Base-by-base conservation (phyloP, 1,140 invertebrate species). In the Drosophila bocki region DNA sequence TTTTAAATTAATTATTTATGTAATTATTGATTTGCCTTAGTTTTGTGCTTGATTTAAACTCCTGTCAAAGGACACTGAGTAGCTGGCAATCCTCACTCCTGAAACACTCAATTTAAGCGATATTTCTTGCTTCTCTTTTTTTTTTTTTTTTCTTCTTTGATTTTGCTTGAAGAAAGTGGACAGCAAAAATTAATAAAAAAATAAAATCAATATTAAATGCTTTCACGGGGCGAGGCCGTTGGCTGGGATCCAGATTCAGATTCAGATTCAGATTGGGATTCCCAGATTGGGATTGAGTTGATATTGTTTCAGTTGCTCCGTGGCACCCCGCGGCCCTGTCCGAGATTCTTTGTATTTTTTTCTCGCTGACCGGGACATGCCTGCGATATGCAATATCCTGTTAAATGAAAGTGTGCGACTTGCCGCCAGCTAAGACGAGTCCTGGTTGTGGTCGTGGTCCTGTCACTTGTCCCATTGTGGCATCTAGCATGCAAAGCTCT, bases 191-290 rank as follows among this genome's bases (percentile, higher is more conserved):
- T 37, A 44, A 61, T 67, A 61, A 41, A 44, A 48, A 41, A 72
- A 75, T 33, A 32, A 72, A 80, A 80, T 80, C 67, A 72, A 84
- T 80, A 72, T 62, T 50, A 78, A 70, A 82, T 67, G 47, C 48
- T 48, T 62, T n/a, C 35, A 29, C 50, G n/a, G 35, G 35, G 6
- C 33, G 11, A 32, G 13, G 22, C 68, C 58, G 1, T 37, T n/a
- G 42, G 58, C 54, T 45, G 17, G 8, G 19, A 39, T 29, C 26
- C 26, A 29, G 26, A 29, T 22, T 9, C 41, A 17, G n/a, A 29
- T 17, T 33, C 17, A 17, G 67, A 44, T 9, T 32, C 53, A 51
- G 47, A 78, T 60, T 42, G 11, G 33, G 26, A 59, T 80, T 33
- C 22, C n/a, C 39, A 29, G 50, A 45, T 60, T 69, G 50, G 13